phyloP scores from a whole-genome alignment of 92 coral and sea anemone species.

The Anthopleura xanthogrammica region DNA sequence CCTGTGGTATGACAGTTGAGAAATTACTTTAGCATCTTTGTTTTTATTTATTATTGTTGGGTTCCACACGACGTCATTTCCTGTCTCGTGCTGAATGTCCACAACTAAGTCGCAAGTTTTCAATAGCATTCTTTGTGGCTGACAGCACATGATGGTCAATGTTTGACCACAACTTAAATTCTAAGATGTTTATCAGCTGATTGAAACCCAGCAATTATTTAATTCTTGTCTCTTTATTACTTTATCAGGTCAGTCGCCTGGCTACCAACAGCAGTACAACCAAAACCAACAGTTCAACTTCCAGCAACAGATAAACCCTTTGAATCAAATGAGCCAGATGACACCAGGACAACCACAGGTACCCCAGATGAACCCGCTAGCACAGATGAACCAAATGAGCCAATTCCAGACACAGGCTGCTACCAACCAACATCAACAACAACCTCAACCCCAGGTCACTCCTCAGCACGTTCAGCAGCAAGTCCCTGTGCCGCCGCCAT shows the following conservation, averaged over 20 bases:
- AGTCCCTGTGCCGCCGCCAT: conserved; percentile 61
- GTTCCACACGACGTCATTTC: too few species aligned
- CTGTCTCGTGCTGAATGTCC: too few species aligned
- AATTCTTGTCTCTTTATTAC: not conserved
- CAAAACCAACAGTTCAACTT: conserved; percentile 72
- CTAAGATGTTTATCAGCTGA: too few species aligned
- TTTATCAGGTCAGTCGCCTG: conserved; percentile 62
- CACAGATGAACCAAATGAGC: conserved; percentile 53
- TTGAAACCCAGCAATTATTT: too few species aligned
- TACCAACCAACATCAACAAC: conserved; percentile 59
- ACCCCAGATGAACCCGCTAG: conserved; percentile 44
- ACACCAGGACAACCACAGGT: conserved; percentile 57
- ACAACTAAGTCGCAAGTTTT: too few species aligned
- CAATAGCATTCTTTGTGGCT: too few species aligned
- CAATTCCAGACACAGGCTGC: conserved; percentile 53
- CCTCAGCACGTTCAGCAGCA: conserved; percentile 54
- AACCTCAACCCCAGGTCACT: conserved; percentile 45
- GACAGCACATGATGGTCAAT: too few species aligned
- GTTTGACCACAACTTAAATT: too few species aligned
- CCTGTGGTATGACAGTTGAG: too few species aligned
- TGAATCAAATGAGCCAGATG: conserved; percentile 55
- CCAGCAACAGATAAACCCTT: conserved; percentile 69
- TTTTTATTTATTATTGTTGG: too few species aligned
- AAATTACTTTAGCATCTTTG: too few species aligned
- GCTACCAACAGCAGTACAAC: conserved; percentile 73